Base-by-base conservation (phyloP, 2,113 vertebrate genomes). In the Mormyrus iriodes region DNA sequence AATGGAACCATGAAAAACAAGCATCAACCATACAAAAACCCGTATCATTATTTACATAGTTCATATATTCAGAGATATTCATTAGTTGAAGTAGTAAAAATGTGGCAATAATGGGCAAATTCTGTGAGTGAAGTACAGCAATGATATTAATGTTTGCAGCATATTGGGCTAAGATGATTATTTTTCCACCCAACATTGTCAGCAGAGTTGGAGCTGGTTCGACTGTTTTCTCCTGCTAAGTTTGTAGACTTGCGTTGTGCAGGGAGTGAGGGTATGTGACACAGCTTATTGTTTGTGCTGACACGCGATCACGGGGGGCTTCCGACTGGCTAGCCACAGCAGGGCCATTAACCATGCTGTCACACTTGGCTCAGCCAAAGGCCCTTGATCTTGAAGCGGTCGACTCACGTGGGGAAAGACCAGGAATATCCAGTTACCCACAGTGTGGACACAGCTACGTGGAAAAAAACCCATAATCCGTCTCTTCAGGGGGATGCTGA, bases 201-300 rank as follows among this genome's bases (percentile, higher is more conserved):
- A 48, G 44, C 82, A 84, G 42, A 48, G 19, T 84, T 24, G 44
- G 21, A 48, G 46, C 31, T 4, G 21, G 10, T 88, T 17, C 83
- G 24, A 31, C 10, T 31, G n/a, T 79, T 24, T 88, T 83, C 31
- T 24, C 24, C 86, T 9, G 52, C 15, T 65, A 46, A n/a, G 19
- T 90, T 84, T 76, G 58, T 6, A 17, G 27, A 90, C 39, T 61
- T 31, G 3, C 65, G 21, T 19, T 7, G 17, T 15, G 24, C 76
- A 65, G 86, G 86, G 82, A 84, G 69, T 61, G 89, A 88, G 86
- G 52, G 46, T 21, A 46, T 88, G 17, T 51, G 53, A 31, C 88
- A 27, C 44, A 42, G 51, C 52, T 3, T 48, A 19, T 17, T 15
- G 49, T 42, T 13, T 48, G 35, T 17, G 0, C 65, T 35, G 27